Evolutionary conservation across 2,113 vertebrate genomes (phyloP).

Genomic region (Hiodon alosoides): DNA sequence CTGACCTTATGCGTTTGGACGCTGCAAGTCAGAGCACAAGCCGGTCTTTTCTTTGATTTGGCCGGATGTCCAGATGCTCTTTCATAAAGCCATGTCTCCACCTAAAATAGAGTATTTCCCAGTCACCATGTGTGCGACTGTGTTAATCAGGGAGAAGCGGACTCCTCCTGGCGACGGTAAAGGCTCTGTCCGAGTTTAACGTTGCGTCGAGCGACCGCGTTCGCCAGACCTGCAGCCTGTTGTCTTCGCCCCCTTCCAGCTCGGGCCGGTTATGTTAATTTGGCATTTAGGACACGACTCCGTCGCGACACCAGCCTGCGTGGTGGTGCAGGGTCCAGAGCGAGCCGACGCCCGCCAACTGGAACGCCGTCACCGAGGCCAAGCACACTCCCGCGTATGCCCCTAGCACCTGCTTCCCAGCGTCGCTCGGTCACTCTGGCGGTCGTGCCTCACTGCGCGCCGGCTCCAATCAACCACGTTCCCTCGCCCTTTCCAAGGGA

Average conservation of each 20-base stretch:
- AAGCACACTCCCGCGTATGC: not conserved
- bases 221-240: not conserved
- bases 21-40: no score
- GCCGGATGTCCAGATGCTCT: not conserved
- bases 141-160: not conserved
- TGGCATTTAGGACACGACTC: slow-evolving; percentile 1
- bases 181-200: no score
- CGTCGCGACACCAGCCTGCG: not conserved
- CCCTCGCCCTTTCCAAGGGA: slow-evolving; percentile 55
- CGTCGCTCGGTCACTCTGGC: no score
- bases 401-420: no score
- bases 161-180: no score
- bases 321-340: not conserved
- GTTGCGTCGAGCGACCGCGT: not conserved
- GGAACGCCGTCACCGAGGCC: not conserved
- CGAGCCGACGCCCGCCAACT: not conserved
- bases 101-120: not conserved
- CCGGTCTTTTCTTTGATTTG: not conserved
- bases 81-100: not conserved
- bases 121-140: not conserved
- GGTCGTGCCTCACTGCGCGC: slow-evolving; percentile 36
- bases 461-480: slow-evolving; percentile 55
- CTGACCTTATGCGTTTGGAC: no score
- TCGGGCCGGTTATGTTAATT: not conserved
- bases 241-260: not conserved